Evolutionary conservation across 2,113 vertebrate genomes (phyloP).

Genomic region (Neogobius melanostomus): DNA sequence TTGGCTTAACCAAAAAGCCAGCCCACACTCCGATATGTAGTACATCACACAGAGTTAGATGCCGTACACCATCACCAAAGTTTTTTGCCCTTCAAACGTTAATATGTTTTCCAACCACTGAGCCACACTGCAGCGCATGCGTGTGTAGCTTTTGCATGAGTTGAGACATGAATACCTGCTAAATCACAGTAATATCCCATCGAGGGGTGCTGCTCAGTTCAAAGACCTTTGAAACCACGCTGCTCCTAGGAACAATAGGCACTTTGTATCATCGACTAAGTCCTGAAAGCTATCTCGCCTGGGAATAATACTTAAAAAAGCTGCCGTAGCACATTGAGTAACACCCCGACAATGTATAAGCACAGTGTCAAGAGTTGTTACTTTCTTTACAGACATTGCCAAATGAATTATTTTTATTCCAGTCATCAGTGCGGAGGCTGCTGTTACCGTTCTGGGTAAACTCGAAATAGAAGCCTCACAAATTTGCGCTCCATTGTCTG

Average conservation of each 20-base stretch:
- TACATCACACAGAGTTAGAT: no score
- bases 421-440: background rate
- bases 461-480: constrained; percentile 25
- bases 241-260: constrained; percentile 76
- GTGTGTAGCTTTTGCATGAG: background rate
- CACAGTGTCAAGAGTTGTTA: constrained; percentile 54
- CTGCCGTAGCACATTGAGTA: constrained; percentile 55
- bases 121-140: background rate
- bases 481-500: constrained; percentile 35
- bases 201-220: constrained; percentile 57
- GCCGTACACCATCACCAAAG: no score
- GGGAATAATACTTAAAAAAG: constrained; percentile 79
- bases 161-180: constrained; percentile 15
- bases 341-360: constrained; percentile 67
- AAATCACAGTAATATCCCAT: constrained; percentile 64
- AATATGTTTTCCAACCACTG: background rate
- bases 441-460: background rate
- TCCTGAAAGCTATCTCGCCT: constrained; percentile 83
- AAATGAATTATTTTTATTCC: constrained; percentile 13
- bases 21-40: no score
- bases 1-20: no score
- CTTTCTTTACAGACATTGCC: background rate
- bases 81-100: no score
- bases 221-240: constrained; percentile 77
- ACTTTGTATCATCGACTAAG: constrained; percentile 71